Evolutionary conservation across 1,140 invertebrate genomes (phyloP).

Genomic region (Caenorhabditis remanei): DNA sequence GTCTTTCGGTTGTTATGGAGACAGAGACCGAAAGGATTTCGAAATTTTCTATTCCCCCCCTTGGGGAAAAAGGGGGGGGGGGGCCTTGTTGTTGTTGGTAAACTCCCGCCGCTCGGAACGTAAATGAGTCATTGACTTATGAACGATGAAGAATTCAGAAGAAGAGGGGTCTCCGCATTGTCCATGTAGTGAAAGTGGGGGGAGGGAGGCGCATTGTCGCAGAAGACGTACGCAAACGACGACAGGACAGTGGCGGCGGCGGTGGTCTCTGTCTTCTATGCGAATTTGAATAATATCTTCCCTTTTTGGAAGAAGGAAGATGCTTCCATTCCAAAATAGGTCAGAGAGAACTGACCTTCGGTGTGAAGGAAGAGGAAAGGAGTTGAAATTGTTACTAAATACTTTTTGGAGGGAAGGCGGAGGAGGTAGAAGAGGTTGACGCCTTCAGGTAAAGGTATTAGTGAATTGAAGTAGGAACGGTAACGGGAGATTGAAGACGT

Average conservation of each 20-base stretch:
- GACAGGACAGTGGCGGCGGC: conserved; percentile 8
- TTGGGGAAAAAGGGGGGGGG: no score
- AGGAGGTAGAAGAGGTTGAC: no score
- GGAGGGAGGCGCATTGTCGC: conserved; percentile 16
- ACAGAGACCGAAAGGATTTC: conserved; percentile 31
- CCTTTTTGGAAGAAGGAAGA: not conserved
- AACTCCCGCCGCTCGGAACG: not conserved
- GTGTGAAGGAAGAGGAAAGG: no score
- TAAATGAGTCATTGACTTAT: conserved; percentile 52
- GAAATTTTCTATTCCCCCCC: not conserved
- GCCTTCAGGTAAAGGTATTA: no score
- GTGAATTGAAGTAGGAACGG: no score
- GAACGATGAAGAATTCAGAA: conserved; percentile 43
- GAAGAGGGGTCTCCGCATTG: conserved; percentile 25
- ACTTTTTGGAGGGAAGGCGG: not conserved
- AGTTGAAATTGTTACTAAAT: conserved; percentile 44
- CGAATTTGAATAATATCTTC: conserved; percentile 56
- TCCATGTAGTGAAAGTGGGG: conserved; percentile 53
- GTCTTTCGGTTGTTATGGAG: conserved; percentile 35
- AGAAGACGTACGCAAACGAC: conserved; percentile 42
- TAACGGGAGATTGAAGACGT: no score
- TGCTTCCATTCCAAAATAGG: conserved; percentile 37
- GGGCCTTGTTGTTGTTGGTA: conserved; percentile 28
- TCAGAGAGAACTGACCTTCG: conserved; percentile 46
- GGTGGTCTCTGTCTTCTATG: not conserved